phyloP scores from a whole-genome alignment of 2,113 vertebrate species.

The Catharus bicknelli region DNA sequence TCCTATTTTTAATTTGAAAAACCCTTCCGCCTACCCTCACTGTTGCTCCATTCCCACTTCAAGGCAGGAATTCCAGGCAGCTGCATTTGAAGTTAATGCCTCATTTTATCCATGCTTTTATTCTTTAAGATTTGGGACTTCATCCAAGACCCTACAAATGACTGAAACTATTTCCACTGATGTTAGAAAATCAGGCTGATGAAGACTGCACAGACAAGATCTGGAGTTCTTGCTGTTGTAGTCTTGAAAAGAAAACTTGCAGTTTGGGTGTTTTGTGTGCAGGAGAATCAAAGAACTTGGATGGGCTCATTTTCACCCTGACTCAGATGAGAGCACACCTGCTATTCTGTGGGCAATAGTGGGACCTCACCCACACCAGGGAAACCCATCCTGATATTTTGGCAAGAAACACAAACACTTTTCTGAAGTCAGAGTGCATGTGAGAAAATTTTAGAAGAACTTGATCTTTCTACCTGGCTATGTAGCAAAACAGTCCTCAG shows the following conservation, averaged over 20 bases:
- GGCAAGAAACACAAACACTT: background rate
- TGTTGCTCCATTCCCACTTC: background rate
- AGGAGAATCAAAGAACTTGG: background rate
- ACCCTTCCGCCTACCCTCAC: background rate
- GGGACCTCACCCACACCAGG: background rate
- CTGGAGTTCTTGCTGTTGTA: background rate
- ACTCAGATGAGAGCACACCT: background rate
- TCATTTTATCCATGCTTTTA: conserved; percentile 16
- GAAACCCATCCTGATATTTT: background rate
- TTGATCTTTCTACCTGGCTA: background rate
- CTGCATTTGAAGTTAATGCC: conserved; percentile 40
- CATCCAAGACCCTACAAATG: conserved; percentile 12
- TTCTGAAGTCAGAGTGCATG: background rate
- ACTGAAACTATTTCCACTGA: background rate
- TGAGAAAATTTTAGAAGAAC: background rate
- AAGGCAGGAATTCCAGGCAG: conserved; percentile 45
- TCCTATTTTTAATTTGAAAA: background rate
- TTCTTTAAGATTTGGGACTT: conserved; percentile 11
- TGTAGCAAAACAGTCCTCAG: background rate
- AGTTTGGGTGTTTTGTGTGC: background rate
- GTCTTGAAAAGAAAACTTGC: background rate
- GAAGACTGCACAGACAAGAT: background rate
- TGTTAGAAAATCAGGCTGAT: background rate
- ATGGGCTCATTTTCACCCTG: background rate
- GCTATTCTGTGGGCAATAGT: background rate